Evolutionary conservation across 2,888 invertebrate species (phyloP).

Genomic region (Lysandra bellargus): DNA sequence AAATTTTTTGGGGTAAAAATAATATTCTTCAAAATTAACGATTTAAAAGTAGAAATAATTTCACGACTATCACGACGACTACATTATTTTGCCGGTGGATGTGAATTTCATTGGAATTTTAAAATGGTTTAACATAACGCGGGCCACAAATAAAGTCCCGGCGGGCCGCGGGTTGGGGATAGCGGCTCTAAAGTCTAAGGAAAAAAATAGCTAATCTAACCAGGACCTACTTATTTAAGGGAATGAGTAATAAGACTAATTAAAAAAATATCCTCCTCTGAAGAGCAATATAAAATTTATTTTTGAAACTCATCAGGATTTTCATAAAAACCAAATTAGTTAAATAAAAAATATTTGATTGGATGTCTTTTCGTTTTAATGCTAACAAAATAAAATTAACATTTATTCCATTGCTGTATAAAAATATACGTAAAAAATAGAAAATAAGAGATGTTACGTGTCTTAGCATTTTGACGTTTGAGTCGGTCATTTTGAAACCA

Average conservation of each 20-base stretch:
- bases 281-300: slow-evolving; percentile 77
- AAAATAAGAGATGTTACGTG: slow-evolving; percentile 63
- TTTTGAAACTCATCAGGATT: slow-evolving; percentile 70
- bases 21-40: no score
- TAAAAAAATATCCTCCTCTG: slow-evolving; percentile 55
- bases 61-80: no score
- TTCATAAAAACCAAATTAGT: slow-evolving; percentile 57
- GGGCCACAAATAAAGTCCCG: no score
- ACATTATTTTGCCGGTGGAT: no score
- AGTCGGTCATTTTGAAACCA: slow-evolving; percentile 31
- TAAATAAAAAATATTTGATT: slow-evolving; percentile 68
- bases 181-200: no score
- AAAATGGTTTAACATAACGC: no score
- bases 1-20: no score
- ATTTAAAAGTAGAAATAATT: no score
- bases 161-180: no score
- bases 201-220: background rate
- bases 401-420: slow-evolving; percentile 78
- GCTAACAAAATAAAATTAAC: slow-evolving; percentile 80
- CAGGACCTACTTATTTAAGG: background rate
- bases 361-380: slow-evolving; percentile 80
- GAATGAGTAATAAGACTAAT: slow-evolving; percentile 34
- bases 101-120: no score
- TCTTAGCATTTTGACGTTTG: slow-evolving; percentile 40
- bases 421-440: slow-evolving; percentile 78